Evolutionary conservation across 2,797 vertebrate species (phyloP).

Genomic region (Carcharodon carcharias): DNA sequence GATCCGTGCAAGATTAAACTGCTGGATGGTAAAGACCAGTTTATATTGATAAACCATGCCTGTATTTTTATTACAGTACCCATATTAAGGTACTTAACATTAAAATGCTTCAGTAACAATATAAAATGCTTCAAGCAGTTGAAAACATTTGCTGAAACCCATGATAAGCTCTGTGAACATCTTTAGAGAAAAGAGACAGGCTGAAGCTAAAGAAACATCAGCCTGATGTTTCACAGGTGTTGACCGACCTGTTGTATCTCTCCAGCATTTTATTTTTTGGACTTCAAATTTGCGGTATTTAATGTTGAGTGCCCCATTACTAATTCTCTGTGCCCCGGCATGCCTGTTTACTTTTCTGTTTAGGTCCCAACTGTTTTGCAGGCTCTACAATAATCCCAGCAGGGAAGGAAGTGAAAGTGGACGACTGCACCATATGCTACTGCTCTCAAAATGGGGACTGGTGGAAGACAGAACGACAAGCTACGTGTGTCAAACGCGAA

Average conservation of each 20-base stretch:
- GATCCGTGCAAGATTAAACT: neutral
- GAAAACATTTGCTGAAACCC: neutral
- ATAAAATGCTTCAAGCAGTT: neutral
- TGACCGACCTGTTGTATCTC: neutral
- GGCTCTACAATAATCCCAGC: slow-evolving; percentile 98
- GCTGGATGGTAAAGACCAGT: neutral
- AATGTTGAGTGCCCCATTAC: neutral
- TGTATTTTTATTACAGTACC: neutral
- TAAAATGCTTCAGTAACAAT: no score
- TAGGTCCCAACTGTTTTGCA: slow-evolving; percentile 99
- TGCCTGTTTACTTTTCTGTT: slow-evolving; percentile 34
- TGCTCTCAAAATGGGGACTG: slow-evolving; percentile 94
- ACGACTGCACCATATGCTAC: slow-evolving; percentile 99
- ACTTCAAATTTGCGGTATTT: neutral
- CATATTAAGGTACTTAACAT: neutral
- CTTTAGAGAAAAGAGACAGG: neutral
- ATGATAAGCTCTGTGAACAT: neutral
- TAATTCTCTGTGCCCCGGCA: neutral
- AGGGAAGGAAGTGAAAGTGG: slow-evolving; percentile 98
- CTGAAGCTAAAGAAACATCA: neutral
- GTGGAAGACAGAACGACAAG: slow-evolving; percentile 79
- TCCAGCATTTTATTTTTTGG: neutral
- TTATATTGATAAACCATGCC: neutral
- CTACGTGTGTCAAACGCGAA: slow-evolving; percentile 92
- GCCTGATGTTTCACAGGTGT: neutral